phyloP scores from a whole-genome alignment of 2,113 vertebrate species.

The Colistium nudipinnis region DNA sequence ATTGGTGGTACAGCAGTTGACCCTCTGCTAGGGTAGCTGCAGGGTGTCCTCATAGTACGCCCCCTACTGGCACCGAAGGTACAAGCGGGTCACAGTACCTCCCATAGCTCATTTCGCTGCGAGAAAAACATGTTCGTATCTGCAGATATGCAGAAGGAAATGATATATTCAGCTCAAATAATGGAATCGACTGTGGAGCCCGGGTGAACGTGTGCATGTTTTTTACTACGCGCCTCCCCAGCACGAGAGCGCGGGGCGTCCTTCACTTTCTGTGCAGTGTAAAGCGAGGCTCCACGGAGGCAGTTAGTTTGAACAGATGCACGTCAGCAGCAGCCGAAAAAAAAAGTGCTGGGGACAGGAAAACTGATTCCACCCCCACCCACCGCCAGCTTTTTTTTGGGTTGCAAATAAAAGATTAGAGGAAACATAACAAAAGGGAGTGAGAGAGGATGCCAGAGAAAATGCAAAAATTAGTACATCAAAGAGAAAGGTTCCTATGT shows the following conservation, averaged over 20 bases:
- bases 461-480: constrained; percentile 31
- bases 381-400: not conserved
- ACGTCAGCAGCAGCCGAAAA: constrained; percentile 55
- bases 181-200: constrained; percentile 5
- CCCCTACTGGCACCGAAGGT: constrained; percentile 51
- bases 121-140: constrained; percentile 18
- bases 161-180: constrained; percentile 26
- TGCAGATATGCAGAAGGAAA: constrained; percentile 30
- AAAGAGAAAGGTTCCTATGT: constrained; percentile 33
- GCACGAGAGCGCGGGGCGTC: not conserved
- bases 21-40: constrained; percentile 43
- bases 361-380: too few species aligned
- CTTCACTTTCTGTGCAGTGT: constrained; percentile 7
- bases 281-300: constrained; percentile 16
- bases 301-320: constrained; percentile 53
- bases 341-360: constrained; percentile 34
- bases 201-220: not conserved
- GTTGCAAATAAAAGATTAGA: constrained; percentile 36
- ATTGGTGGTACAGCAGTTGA: constrained; percentile 51
- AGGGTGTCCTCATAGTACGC: constrained; percentile 37
- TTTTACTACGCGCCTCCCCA: not conserved
- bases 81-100: constrained; percentile 33
- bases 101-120: constrained; percentile 27
- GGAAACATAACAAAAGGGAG: constrained; percentile 35
- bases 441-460: not conserved